Evolutionary conservation across 2,113 vertebrate species (phyloP).

Genomic region (Mesoclemmys tuberculata): DNA sequence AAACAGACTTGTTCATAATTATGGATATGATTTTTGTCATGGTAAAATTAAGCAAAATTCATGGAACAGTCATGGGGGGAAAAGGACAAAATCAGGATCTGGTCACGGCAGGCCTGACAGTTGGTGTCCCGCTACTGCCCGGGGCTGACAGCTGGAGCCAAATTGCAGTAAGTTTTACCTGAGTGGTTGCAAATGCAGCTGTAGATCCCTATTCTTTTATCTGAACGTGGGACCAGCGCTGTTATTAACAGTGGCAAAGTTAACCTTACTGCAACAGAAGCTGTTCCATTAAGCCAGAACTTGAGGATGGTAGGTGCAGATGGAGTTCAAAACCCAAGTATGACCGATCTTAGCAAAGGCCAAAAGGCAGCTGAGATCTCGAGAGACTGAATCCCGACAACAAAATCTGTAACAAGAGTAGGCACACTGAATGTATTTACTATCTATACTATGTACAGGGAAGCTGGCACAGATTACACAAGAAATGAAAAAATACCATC

Average conservation of each 20-base stretch:
- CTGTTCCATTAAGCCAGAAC: background rate
- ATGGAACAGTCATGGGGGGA: too few relatives aligned
- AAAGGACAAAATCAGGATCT: too few relatives aligned
- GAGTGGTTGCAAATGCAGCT: background rate
- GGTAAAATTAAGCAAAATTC: too few relatives aligned
- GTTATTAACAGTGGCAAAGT: background rate
- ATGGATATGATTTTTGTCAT: background rate
- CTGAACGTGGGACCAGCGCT: background rate
- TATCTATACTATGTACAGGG: background rate
- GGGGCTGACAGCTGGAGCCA: too few relatives aligned
- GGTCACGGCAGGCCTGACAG: too few relatives aligned
- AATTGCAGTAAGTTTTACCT: background rate
- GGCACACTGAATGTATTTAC: background rate
- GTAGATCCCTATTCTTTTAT: background rate
- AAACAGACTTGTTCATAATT: background rate
- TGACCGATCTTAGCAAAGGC: background rate
- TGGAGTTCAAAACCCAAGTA: background rate
- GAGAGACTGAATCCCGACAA: background rate
- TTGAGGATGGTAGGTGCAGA: background rate
- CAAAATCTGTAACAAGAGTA: background rate
- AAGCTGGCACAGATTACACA: background rate
- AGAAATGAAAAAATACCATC: background rate
- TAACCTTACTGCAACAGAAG: background rate
- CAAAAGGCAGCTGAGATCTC: background rate
- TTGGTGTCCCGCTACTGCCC: too few relatives aligned